Base-by-base conservation (phyloP, 2,797 vertebrate genomes). In the Periophthalmus magnuspinnatus region DNA sequence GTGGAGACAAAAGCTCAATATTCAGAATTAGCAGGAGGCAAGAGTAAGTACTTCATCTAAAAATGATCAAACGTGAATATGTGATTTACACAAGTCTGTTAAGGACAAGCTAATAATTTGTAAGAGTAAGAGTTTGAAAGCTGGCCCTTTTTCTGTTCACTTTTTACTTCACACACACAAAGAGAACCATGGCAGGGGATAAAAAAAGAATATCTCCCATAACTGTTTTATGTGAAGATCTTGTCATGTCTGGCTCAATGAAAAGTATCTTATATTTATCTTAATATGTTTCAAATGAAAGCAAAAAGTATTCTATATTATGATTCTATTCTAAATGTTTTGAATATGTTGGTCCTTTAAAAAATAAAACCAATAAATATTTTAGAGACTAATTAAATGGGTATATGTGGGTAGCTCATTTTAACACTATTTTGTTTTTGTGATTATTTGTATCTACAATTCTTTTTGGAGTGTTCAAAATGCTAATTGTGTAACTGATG, bases 401-500 rank as follows among this genome's bases (percentile, higher is more conserved):
- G 48, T 7, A 57, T 24, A 56, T 55, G 10, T 56, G 21, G 48
- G 5, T 13, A 17, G 9, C 1, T 28, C 7, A 28, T 28, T 22
- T 22, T 24, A 50, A 52, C 52, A n/a, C 8, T 28, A 28, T 57
- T 24, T 57, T 57, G 8, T 34, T n/a, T 61, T 36, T 34, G 58
- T 32, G 10, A 61, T 6, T 32, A 32, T 22, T 56, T 56, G 9
- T 56, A 8, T 52, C 21, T 55, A 11, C 52, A 2, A n/a, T 45
- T 14, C 7, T 22, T 22, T 55, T 55, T 32, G 55, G 55, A 57
- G 14, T 5, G 13, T 6, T 59, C 7, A 34, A 34, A 59, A 34
- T 59, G 17, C 17, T 33, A 59, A 34, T 59, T 34, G 16, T 38
- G 34, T 72, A 67, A 82, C 74, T 71, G 82, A 52, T 66, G 67